Evolutionary conservation across 2,797 vertebrate genomes (phyloP), one percentile per base, ranked within the genome.

Genomic region (Amblyopsis hoosieri): DNA sequence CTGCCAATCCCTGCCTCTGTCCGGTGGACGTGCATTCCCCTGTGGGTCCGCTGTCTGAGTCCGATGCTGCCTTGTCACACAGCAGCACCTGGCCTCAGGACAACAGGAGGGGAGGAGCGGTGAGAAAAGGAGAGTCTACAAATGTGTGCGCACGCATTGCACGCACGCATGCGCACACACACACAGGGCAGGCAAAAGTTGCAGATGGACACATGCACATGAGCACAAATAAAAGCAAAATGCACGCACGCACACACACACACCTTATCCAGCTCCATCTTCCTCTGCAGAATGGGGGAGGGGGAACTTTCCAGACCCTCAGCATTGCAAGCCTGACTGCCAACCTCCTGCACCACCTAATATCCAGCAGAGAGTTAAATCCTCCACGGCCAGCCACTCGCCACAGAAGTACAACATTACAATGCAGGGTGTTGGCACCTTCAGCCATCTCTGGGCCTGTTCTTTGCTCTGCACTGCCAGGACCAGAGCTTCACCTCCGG

Each of bases 391-490:
- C 45, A 55, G 8, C 4, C 12, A 13, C 50, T 42, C 64, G 15
- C 54, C 31, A 29, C 13, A 67, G 52, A 15, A 48, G 59, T 54
- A 62, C 37, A 11, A 0, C 23, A 19, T 15, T 11, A 3, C 7
- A 6, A 31, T 4, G 53, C 12, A 12, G 23, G 60, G 55, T 29
- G 11, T 62, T 50, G 3, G 31, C 91, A 98, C 97, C 96, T 95
- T 97, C 67, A 99, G 93, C 98, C 98, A 99, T 75, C 96, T 93
- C 76, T 99, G 95, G 0, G 97, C 97, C 87, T 99, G 97, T 76
- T 99, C 97, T 80, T 92, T 95, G 89, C 96, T 99, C 90, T 98
- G 97, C 73, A 98, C 94, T 0, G 97, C 96, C 82, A 99, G 81
- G 73, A 99, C 96, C 64, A 99, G 89, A 0, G 95, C 92, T 78